Percentiles rank a stretch among this genome's conserved stretches.
phyloP scores from a whole-genome alignment of 1,140 invertebrate species.

The Calosoma granatense region DNA sequence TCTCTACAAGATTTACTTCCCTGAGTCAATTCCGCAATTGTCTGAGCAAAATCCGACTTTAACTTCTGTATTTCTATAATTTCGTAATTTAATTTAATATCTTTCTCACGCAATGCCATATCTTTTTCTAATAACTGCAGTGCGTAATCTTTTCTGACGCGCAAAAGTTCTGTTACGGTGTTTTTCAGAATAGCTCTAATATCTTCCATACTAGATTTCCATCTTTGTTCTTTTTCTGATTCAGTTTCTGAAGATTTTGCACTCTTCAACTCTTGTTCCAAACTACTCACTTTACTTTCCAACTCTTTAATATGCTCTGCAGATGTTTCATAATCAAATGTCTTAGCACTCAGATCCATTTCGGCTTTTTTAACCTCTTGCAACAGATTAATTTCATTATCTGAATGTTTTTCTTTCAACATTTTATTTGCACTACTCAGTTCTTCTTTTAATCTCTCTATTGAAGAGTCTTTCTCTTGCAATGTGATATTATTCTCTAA shows the following conservation, averaged over 20 bases:
- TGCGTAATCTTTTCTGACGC: background rate
- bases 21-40: background rate
- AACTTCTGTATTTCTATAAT: background rate
- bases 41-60: background rate
- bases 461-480: conserved; percentile 36
- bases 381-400: conserved; percentile 38
- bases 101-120: background rate
- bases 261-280: conserved; percentile 32
- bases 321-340: conserved; percentile 39
- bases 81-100: conserved; percentile 6
- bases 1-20: background rate
- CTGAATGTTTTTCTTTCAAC: conserved; percentile 25
- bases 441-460: conserved; percentile 37
- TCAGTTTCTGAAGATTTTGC: conserved; percentile 33
- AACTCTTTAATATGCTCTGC: conserved; percentile 37
- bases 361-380: conserved; percentile 45
- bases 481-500: conserved; percentile 38
- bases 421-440: conserved; percentile 34
- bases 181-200: conserved; percentile 28
- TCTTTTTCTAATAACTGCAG: background rate
- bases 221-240: conserved; percentile 32
- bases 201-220: conserved; percentile 35
- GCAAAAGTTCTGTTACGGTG: background rate
- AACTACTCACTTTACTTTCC: conserved; percentile 32
- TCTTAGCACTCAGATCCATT: conserved; percentile 45